Base-by-base conservation (phyloP, 53 echinoderm and acorn worm species). In the Echinarachnius parma region DNA sequence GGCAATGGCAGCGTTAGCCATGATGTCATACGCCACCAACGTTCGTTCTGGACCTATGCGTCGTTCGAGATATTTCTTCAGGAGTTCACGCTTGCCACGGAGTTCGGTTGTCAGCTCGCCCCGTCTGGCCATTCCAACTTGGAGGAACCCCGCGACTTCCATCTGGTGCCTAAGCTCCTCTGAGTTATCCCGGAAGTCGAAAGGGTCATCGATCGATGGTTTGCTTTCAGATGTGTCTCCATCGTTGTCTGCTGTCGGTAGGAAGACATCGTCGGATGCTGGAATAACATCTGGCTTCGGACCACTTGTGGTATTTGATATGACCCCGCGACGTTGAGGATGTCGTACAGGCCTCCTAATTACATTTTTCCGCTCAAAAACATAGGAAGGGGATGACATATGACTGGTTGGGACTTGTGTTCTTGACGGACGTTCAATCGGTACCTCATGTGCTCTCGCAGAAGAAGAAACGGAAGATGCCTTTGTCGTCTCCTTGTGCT, bases 61-160 rank as follows among this genome's bases (percentile, higher is more conserved):
- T 27, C 75, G 53, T 28, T 89, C 90, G 21, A 89, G 75, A 57
- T 82, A 89, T 14, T 52, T 39, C 10, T 78, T 70, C 4, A 89
- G 64, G 0, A 72, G 64, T 57, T 89, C 90, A n/a, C 78, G 33
- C 57, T 81, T 89, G 9, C 75, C 82, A 1, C 90, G 77, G 1
- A 89, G 59, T 2, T 78, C 81, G 8, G 35, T 27, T 4, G 82
- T 78, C 42, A 62, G 19, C 10, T 89, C 90, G 0, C 67, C 75
- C 5, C 13, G 35, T 13, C 23, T 78, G 9, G 48, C 77, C 61
- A 67, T 67, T 23, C 68, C 78, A 2, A 78, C 83, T 34, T 83
- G 83, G 29, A 83, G 64, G 60, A 83, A 46, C 21, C 48, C 78
- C 0, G 68, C 77, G 15, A 83, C 61, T 46, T 83, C 78, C 1